phyloP scores from a whole-genome alignment of 2,113 vertebrate genomes.

The Rhea pennata region DNA sequence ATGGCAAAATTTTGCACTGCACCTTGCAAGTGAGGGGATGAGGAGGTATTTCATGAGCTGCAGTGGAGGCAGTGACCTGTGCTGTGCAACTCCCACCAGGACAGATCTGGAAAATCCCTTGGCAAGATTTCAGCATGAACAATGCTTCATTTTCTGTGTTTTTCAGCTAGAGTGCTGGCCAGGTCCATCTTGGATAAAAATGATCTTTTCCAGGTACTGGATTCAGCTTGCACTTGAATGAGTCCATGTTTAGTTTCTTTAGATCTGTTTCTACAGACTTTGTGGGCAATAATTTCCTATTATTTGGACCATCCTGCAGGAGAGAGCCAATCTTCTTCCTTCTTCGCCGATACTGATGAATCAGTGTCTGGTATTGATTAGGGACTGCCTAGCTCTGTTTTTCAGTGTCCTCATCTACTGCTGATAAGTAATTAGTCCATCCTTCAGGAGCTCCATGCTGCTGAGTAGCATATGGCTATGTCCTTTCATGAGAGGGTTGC shows the following conservation, averaged over 20 bases:
- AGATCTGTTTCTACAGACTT: neutral
- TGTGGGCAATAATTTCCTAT: neutral
- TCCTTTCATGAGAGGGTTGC: neutral
- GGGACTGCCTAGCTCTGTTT: neutral
- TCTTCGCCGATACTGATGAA: rapidly evolving
- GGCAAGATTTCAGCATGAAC: rapidly evolving
- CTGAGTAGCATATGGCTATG: neutral
- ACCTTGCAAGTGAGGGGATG: neutral
- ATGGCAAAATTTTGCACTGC: slow-evolving; percentile 12
- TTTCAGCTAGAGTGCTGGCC: neutral
- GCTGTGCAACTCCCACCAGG: rapidly evolving
- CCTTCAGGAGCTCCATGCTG: neutral
- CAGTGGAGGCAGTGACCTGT: neutral
- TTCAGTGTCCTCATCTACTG: neutral
- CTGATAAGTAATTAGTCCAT: neutral
- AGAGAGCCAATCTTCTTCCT: neutral
- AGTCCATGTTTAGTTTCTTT: neutral
- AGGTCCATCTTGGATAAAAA: neutral
- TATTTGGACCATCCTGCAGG: too few relatives aligned
- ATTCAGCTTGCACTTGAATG: neutral
- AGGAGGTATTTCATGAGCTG: neutral
- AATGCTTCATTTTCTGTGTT: rapidly evolving
- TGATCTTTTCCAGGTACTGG: rapidly evolving
- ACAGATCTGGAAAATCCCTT: neutral
- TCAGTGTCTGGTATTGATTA: neutral